phyloP scores from a whole-genome alignment of 1,140 invertebrate genomes.

The Dinoponera quadriceps region DNA sequence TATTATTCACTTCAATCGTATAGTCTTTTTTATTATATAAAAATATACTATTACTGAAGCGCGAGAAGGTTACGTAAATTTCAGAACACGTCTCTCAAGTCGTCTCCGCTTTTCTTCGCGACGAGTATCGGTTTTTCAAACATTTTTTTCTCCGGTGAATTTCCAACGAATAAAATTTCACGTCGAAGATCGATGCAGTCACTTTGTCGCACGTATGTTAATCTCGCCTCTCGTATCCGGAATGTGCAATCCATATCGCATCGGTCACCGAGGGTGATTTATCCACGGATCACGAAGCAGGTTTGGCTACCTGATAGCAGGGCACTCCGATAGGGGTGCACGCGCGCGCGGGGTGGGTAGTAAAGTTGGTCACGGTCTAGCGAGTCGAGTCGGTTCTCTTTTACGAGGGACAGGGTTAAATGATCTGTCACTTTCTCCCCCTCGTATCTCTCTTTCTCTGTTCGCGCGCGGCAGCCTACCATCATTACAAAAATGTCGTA shows the following conservation, averaged over 20 bases:
- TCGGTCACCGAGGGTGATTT: neutral
- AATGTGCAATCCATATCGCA: neutral
- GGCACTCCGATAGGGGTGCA: slow-evolving; percentile 15
- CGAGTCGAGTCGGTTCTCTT: slow-evolving; percentile 67
- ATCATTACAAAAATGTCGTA: slow-evolving; percentile 71
- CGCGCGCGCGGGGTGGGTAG: slow-evolving; percentile 51
- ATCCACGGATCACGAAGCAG: neutral
- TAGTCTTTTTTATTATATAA: neutral
- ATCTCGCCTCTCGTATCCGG: neutral
- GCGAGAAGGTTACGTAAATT: too few species aligned
- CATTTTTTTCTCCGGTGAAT: too few species aligned
- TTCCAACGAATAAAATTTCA: neutral
- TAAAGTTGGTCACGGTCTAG: slow-evolving; percentile 77
- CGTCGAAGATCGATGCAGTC: neutral
- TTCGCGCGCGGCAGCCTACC: slow-evolving; percentile 30
- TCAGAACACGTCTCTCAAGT: too few species aligned
- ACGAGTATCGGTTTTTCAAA: too few species aligned
- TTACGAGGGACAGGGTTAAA: slow-evolving; percentile 79
- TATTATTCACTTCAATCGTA: too few species aligned
- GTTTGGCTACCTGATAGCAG: slow-evolving; percentile 21
- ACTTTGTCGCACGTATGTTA: neutral
- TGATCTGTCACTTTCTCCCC: slow-evolving; percentile 80
- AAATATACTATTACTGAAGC: neutral
- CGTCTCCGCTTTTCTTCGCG: too few species aligned
- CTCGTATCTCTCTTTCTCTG: slow-evolving; percentile 61